Evolutionary conservation across 2,113 vertebrate genomes (phyloP), one percentile per base, ranked within the genome.

Genomic region (Callorhinus ursinus): DNA sequence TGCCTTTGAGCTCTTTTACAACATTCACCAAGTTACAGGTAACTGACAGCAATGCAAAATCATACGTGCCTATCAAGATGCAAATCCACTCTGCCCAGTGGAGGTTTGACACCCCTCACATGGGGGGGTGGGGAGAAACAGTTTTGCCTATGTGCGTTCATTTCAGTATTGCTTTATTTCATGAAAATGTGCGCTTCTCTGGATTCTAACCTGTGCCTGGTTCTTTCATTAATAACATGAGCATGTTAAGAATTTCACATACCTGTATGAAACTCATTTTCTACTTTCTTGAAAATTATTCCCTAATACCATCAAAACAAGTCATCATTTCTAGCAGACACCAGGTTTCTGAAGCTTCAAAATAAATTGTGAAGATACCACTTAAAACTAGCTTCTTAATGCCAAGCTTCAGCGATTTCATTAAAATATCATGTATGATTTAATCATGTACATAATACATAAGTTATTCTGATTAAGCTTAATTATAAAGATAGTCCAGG

Each of bases 331-430:
- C 65, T 76, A 77, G 46, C 74, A 42, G 36, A 90, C 11, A 69
- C 42, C 26, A 53, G 57, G 93, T 49, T 85, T 91, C 39, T 85
- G 33, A 85, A 90, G 46, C 67, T 76, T 83, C 65, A 72, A 95
- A 77, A 81, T 51, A 39, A 93, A 55, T 46, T 57, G 39, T 65
- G 53, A 90, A 57, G 6, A 76, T 86, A 88, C 79, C 21, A 28
- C 59, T 95, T 77, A 53, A 4, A 96, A 96, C 5, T 9, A 94
- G 31, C 26, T 82, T 88, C n/a, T 85, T 10, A 95, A 86, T n/a
- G 19, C 51, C 93, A 93, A 96, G 8, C 51, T 76, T 77, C 49
- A 85, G 4, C 31, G 10, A 61, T 59, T 71, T 79, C 90, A 93
- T 91, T 59, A 77, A 96, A 95, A 61, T 46, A 76, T 7, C 36